A percentile compares a stretch with the other conserved stretches of the same genome.
Evolutionary conservation across 2,888 invertebrate species (phyloP).

Genomic region (Hemithea aestivaria): DNA sequence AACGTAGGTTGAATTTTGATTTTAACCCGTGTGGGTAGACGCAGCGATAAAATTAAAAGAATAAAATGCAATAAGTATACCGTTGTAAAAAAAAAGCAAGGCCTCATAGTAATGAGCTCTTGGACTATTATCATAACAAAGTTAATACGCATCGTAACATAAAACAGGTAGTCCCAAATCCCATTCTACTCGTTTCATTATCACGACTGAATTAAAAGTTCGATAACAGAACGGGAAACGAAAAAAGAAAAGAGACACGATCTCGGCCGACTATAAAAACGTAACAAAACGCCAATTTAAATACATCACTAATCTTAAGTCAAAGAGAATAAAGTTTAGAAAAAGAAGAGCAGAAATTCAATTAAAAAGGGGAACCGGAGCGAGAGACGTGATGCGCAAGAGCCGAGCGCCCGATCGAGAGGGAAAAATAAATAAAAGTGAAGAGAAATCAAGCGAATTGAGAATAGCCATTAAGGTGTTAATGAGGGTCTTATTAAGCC

Average conservation of each 20-base stretch:
- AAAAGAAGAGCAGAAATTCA: slow-evolving; percentile 70
- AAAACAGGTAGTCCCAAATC: slow-evolving; percentile 12
- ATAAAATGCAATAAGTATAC: too few relatives aligned
- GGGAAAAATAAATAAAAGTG: slow-evolving; percentile 67
- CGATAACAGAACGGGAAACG: slow-evolving; percentile 49
- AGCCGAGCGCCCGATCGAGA: slow-evolving; percentile 45
- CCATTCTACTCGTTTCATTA: slow-evolving; percentile 41
- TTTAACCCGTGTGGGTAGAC: too few relatives aligned
- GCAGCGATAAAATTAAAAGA: too few relatives aligned
- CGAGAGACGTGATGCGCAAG: slow-evolving; percentile 45
- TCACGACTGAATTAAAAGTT: slow-evolving; percentile 61
- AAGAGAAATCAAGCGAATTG: slow-evolving; percentile 74
- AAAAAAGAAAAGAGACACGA: slow-evolving; percentile 37
- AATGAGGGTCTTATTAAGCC: slow-evolving; percentile 78
- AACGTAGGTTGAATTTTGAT: too few relatives aligned
- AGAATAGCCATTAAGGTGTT: slow-evolving; percentile 78
- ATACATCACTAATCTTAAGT: slow-evolving; percentile 77
- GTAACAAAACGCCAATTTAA: slow-evolving; percentile 75
- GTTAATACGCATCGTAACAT: slow-evolving; percentile 20
- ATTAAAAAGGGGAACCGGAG: slow-evolving; percentile 63
- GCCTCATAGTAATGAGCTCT: too few relatives aligned
- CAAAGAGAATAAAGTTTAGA: slow-evolving; percentile 75
- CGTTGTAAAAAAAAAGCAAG: too few relatives aligned
- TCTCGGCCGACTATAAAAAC: slow-evolving; percentile 59
- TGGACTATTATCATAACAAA: too few relatives aligned